Evolutionary conservation across 2,797 vertebrate species (phyloP).

Genomic region (Neosalanx taihuensis): DNA sequence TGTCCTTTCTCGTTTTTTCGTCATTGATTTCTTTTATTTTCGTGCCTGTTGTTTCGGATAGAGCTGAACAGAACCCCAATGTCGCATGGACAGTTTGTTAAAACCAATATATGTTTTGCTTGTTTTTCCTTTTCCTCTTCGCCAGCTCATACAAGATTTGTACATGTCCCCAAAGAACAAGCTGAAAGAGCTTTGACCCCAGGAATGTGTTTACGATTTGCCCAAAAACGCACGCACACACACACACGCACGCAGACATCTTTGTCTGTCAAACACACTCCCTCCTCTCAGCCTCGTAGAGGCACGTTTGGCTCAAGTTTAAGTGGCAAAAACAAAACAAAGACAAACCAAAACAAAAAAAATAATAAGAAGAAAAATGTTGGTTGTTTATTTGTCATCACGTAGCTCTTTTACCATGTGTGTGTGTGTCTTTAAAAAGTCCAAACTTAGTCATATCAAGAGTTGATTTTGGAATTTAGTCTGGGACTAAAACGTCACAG

Average conservation of each 20-base stretch:
- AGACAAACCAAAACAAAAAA: conserved; percentile 29
- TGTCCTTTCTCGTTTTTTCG: no score
- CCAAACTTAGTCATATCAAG: conserved; percentile 83
- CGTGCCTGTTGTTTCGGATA: conserved; percentile 61
- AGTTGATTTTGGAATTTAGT: conserved; percentile 99
- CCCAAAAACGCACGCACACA: conserved; percentile 77
- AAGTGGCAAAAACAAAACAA: conserved; percentile 87
- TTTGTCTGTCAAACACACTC: conserved; percentile 85
- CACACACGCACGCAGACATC: conserved; percentile 68
- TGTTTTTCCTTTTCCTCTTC: conserved; percentile 76
- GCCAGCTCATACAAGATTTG: conserved; percentile 85
- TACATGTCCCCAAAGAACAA: conserved; percentile 90
- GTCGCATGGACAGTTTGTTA: conserved; percentile 55
- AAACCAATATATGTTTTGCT: conserved; percentile 56
- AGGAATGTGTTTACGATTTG: conserved; percentile 99
- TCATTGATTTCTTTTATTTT: conserved; percentile 18
- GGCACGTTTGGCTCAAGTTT: conserved; percentile 99
- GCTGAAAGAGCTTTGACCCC: conserved; percentile 85
- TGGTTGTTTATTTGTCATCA: conserved; percentile 57
- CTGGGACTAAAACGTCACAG: conserved; percentile 99
- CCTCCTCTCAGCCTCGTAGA: conserved; percentile 97
- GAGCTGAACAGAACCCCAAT: conserved; percentile 60
- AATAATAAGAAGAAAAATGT: conserved; percentile 40
- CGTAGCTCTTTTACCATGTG: conserved; percentile 49
- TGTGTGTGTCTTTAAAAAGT: conserved; percentile 57